Evolutionary conservation across 2,888 invertebrate species (phyloP).

Genomic region (Chesias legatella): DNA sequence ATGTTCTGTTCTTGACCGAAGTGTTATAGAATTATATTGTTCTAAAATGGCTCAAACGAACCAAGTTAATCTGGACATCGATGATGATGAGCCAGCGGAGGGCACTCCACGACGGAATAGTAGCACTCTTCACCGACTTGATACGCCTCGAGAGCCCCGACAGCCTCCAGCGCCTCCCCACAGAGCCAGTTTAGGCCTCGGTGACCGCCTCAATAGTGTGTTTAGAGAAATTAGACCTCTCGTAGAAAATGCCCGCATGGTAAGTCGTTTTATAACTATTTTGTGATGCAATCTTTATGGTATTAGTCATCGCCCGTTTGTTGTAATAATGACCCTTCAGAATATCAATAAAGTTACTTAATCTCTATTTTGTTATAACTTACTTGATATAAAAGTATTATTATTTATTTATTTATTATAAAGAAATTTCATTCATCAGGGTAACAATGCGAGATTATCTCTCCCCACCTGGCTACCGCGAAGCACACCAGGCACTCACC

Average conservation of each 20-base stretch:
- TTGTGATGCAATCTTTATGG: constrained; percentile 31
- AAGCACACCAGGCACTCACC: constrained; percentile 58
- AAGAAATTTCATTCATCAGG: constrained; percentile 38
- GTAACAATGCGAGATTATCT: constrained; percentile 66
- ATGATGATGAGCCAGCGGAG: constrained; percentile 55
- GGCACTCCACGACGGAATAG: constrained; percentile 41
- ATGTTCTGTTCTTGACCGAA: constrained; percentile 18
- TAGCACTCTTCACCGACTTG: constrained; percentile 55
- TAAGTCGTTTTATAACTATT: constrained; percentile 34
- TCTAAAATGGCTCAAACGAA: constrained; percentile 60
- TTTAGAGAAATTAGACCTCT: constrained; percentile 84
- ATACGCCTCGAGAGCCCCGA: constrained; percentile 49
- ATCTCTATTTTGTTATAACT: no score
- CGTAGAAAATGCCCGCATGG: constrained; percentile 82
- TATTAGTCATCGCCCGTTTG: constrained; percentile 11
- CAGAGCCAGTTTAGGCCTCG: constrained; percentile 62
- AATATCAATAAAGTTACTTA: neutral
- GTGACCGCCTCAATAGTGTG: constrained; percentile 68
- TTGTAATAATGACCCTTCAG: neutral
- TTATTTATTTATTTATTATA: neutral
- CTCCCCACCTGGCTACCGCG: constrained; percentile 70
- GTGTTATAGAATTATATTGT: constrained; percentile 2
- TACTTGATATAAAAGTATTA: no score
- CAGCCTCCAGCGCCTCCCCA: constrained; percentile 39
- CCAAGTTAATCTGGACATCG: constrained; percentile 69